Evolutionary conservation across 2,113 vertebrate genomes (phyloP).

Genomic region (Chascanopsetta lugubris): DNA sequence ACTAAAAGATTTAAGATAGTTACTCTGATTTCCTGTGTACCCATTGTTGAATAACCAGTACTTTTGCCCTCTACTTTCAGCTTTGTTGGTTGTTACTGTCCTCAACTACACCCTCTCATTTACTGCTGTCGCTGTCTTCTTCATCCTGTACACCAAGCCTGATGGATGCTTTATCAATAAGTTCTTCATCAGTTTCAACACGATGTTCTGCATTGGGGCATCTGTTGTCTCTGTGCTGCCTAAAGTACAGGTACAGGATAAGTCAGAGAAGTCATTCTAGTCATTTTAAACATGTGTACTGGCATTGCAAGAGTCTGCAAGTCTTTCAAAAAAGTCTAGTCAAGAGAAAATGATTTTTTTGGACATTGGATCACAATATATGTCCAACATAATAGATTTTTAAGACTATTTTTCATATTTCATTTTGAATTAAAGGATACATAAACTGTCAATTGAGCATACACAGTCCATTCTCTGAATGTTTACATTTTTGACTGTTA

Average conservation of each 20-base stretch:
- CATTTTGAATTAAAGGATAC: not conserved
- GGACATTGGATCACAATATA: too few species aligned
- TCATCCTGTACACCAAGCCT: slow-evolving; percentile 85
- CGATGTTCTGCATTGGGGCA: slow-evolving; percentile 84
- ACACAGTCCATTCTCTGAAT: not conserved
- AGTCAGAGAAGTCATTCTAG: not conserved
- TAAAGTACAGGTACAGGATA: slow-evolving; percentile 88
- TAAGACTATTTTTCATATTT: not conserved
- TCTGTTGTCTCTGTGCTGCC: slow-evolving; percentile 87
- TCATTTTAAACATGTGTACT: too few species aligned
- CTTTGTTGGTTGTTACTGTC: slow-evolving; percentile 82
- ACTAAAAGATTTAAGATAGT: not conserved
- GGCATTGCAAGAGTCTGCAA: too few species aligned
- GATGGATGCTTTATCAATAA: slow-evolving; percentile 89
- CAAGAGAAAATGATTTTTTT: too few species aligned
- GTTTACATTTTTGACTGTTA: not conserved
- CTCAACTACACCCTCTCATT: slow-evolving; percentile 85
- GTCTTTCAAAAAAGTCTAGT: too few species aligned
- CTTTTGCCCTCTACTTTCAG: slow-evolving; percentile 70
- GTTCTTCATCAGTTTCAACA: slow-evolving; percentile 92
- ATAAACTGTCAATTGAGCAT: not conserved
- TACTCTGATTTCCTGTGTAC: not conserved
- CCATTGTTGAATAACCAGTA: not conserved
- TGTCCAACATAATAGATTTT: too few species aligned
- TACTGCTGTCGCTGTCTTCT: slow-evolving; percentile 79